These are phyloP conservation scores for Lasioglossum oenotherae DNA, from an alignment of 2,888 invertebrate genomes.

Conservation along the genomic window DNA sequence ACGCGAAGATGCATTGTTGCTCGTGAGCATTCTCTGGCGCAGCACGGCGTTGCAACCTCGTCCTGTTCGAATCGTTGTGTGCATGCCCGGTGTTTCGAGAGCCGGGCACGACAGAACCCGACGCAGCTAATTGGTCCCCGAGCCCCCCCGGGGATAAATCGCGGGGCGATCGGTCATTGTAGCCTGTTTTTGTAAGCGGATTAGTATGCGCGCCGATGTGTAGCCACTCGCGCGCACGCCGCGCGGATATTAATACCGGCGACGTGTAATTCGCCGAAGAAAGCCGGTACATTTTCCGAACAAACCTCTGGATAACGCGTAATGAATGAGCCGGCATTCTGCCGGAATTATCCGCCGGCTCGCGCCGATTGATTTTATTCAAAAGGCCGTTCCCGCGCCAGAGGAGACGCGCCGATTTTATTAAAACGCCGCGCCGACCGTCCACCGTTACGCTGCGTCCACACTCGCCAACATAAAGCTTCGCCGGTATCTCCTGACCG, in stretches of 20 bases:
- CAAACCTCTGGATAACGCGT: conserved; percentile 8
- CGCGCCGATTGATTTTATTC: conserved; percentile 13
- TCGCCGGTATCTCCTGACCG: no score
- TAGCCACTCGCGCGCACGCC: neutral
- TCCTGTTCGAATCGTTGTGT: neutral
- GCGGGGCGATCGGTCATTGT: conserved; percentile 21
- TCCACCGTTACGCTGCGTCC: neutral
- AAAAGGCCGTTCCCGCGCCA: neutral
- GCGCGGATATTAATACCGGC: conserved; percentile 23
- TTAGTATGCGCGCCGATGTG: conserved; percentile 12
- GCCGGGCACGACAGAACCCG: neutral
- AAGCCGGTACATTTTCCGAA: conserved; percentile 8
- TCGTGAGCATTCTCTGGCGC: conserved; percentile 56
- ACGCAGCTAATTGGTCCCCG: conserved; percentile 31
- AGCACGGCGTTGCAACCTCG: conserved; percentile 74
- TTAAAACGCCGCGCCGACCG: neutral
- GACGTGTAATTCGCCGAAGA: neutral
- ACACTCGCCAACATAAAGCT: neutral
- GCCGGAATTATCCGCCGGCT: conserved; percentile 9
- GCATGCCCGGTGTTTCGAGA: neutral
- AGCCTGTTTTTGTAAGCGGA: conserved; percentile 34
- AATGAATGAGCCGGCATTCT: conserved; percentile 7
- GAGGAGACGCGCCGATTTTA: neutral
- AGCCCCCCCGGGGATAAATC: conserved; percentile 19
- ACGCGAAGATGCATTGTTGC: conserved; percentile 78